phyloP scores from a whole-genome alignment of 2,113 vertebrate genomes.

The Pelvicachromis taeniatus region DNA sequence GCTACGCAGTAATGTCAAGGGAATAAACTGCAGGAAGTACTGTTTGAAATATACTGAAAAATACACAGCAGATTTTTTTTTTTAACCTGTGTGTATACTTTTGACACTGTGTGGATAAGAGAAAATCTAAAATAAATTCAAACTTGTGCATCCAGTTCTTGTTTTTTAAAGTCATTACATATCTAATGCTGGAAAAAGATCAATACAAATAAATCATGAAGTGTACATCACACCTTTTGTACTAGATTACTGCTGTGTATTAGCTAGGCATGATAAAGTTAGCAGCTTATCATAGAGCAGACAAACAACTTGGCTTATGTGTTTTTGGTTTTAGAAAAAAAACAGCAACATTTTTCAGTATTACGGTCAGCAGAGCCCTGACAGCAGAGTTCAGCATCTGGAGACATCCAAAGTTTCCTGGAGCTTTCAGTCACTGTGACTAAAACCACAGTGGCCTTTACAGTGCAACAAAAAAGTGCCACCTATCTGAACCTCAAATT shows the following conservation, averaged over 20 bases:
- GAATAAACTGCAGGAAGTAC: no score
- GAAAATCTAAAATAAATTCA: background rate
- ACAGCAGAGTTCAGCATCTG: background rate
- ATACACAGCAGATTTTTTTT: no score
- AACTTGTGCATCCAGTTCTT: background rate
- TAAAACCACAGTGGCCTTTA: background rate
- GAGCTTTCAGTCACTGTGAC: background rate
- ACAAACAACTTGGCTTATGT: background rate
- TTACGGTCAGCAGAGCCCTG: background rate
- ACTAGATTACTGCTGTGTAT: background rate
- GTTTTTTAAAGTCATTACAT: background rate
- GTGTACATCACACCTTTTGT: background rate
- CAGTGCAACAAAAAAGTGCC: background rate
- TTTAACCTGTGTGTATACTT: background rate
- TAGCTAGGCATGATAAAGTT: background rate
- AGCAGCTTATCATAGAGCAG: background rate
- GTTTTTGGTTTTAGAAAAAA: background rate
- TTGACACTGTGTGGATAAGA: background rate
- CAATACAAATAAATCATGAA: background rate
- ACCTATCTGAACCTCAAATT: background rate
- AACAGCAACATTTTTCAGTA: background rate
- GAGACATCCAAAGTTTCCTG: background rate
- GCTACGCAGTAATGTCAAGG: no score
- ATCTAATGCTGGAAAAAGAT: background rate
- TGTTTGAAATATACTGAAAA: no score